Evolutionary conservation across 92 coral and sea anemone species (phyloP), one percentile per base, ranked within the genome.

Genomic region (Paragorgia papillata): DNA sequence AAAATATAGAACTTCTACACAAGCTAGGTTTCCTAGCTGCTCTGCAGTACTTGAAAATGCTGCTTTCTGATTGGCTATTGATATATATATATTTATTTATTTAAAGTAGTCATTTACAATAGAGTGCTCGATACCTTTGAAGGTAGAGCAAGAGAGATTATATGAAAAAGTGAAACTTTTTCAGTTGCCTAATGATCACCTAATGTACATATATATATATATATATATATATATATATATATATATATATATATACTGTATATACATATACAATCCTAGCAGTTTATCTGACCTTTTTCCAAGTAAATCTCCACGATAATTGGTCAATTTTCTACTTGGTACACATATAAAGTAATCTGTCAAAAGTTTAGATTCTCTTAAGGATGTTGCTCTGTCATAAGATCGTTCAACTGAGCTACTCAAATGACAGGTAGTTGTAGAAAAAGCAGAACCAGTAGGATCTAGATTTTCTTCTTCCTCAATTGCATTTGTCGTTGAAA

Each of bases 401-500:
- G 12, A 2, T 27, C 62, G 61, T 29, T 71, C 46, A 7, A 33
- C 46, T 14, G 39, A 46, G 15, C n/a, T 55, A 30, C 18, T 21
- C 3, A 19, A 7, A n/a, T 54, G 48, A 17, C 53, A 71, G 5
- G 78, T 31, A 18, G 78, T 34, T 17, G 62, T 19, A 60, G 35
- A 60, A 25, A 24, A 37, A 46, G 55, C 75, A 1, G 59, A 46
- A 53, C 31, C 46, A 55, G 51, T 31, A 30, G 51, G 49, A 21
- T 58, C 60, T 66, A 60, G 44, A 21, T 33, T 60, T n/a, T 53
- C 62, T 8, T 77, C 70, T 25, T 54, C 66, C n/a, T 53, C 46
- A 34, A 56, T 27, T 56, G 92, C 89, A 30, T 88, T 85, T 15
- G 90, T 81, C 62, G 88, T 84, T 1, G 99, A 91, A 31, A 91